Conservation (phyloP, 53 echinoderm and acorn worm species). For the Holothuria scabra region DNA sequence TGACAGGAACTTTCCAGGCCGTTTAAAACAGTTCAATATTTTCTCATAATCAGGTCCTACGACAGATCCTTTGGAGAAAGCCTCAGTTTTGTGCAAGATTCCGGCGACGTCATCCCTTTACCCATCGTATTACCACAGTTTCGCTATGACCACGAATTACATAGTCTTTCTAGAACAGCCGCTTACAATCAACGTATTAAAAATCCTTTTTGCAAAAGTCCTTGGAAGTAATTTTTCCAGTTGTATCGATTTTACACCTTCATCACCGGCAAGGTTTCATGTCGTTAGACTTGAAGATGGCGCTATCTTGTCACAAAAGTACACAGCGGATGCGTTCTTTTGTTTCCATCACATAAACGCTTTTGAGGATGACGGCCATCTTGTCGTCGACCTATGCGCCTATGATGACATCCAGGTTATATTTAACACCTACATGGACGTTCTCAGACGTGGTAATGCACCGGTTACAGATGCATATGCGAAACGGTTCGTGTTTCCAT, state of each 20-base stretch:
- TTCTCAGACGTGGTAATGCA: slow-evolving; percentile 1
- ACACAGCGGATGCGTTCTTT: slow-evolving; percentile 71
- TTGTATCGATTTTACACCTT: slow-evolving; percentile 54
- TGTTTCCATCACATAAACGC: slow-evolving; percentile 84
- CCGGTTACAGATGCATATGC: not conserved
- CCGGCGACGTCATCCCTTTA: slow-evolving; percentile 49
- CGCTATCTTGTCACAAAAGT: slow-evolving; percentile 41
- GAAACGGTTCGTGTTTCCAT: slow-evolving; percentile 62
- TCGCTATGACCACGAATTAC: slow-evolving; percentile 77
- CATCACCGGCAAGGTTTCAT: slow-evolving; percentile 56
- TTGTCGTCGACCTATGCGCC: slow-evolving; percentile 69
- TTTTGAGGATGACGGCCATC: slow-evolving; percentile 69
- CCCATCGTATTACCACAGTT: slow-evolving; percentile 88
- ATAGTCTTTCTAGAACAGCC: slow-evolving; percentile 81
- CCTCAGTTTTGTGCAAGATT: slow-evolving; percentile 61
- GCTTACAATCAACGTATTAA: slow-evolving; percentile 52
- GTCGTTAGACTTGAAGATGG: slow-evolving; percentile 68
- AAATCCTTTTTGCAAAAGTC: slow-evolving; percentile 27
- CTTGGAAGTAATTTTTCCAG: not conserved
- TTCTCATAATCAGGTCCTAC: not conserved
- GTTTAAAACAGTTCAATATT: not conserved
- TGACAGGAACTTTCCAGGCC: no score
- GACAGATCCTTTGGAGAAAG: slow-evolving; percentile 10
- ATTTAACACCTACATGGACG: slow-evolving; percentile 4
- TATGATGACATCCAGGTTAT: slow-evolving; percentile 54